Evolutionary conservation across 2,113 vertebrate genomes (phyloP).

Genomic region (Sinosuthora webbiana): DNA sequence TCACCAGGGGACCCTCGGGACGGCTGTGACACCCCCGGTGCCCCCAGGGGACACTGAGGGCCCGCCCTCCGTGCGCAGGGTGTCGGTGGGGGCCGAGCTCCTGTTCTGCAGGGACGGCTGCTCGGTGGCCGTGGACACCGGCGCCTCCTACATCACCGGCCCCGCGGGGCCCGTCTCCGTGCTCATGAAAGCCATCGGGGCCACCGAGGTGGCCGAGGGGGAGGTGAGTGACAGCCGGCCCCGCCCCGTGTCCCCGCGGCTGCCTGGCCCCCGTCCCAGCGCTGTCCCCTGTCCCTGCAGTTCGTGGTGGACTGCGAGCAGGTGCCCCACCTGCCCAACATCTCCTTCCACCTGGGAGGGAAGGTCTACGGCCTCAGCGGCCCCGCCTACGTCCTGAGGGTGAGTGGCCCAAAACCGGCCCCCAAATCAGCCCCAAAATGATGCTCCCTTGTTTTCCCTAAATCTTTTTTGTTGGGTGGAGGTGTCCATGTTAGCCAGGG

Average conservation of each 20-base stretch:
- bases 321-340: constrained; percentile 84
- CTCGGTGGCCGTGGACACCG: constrained; percentile 86
- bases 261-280: fast-evolving
- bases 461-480: fast-evolving
- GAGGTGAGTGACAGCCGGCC: constrained; percentile 71
- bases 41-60: background rate
- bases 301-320: constrained; percentile 86
- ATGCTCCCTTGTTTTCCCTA: background rate
- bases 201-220: constrained; percentile 77
- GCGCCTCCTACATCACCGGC: constrained; percentile 90
- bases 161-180: constrained; percentile 83
- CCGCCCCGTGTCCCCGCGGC: fast-evolving
- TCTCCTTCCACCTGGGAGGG: constrained; percentile 89
- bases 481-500: background rate
- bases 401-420: no score
- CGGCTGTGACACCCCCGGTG: background rate
- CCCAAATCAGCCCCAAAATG: background rate
- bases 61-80: constrained; percentile 61
- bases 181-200: constrained; percentile 87
- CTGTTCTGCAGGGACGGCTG: constrained; percentile 89
- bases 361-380: constrained; percentile 80
- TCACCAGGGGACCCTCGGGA: no score
- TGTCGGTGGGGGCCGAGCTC: constrained; percentile 81
- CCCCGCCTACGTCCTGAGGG: constrained; percentile 86
- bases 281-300: constrained; percentile 55